Conservation (phyloP, 1,140 invertebrate genomes). For the Limonius californicus region DNA sequence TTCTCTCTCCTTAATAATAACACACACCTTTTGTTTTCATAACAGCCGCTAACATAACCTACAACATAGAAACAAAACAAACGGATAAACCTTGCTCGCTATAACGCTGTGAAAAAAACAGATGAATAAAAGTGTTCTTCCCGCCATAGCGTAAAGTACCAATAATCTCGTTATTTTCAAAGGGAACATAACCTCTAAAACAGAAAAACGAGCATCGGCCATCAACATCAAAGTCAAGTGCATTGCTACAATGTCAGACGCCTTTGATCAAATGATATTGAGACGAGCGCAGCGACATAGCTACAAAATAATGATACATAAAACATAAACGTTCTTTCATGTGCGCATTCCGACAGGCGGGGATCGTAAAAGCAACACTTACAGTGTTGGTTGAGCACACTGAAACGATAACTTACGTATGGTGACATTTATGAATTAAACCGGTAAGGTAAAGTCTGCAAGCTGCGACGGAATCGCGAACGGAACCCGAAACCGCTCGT, state of each 20-base stretch:
- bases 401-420: constrained; percentile 29
- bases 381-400: constrained; percentile 21
- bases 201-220: not conserved
- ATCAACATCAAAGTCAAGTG: constrained; percentile 26
- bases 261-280: constrained; percentile 30
- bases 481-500: no score
- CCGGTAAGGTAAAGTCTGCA: constrained; percentile 17
- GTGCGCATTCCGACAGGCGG: constrained; percentile 14
- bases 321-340: constrained; percentile 28
- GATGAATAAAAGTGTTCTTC: no score
- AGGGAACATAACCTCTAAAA: no score
- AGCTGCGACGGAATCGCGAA: no score
- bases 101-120: no score
- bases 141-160: no score
- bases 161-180: no score
- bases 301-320: constrained; percentile 30
- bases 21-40: no score
- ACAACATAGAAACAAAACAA: no score
- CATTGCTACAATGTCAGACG: constrained; percentile 23
- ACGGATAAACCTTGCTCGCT: no score
- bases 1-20: no score
- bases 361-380: constrained; percentile 19
- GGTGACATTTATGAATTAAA: constrained; percentile 32
- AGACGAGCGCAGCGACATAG: constrained; percentile 21
- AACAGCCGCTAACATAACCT: not conserved